A percentile compares a stretch with the other conserved stretches of the same genome.
Evolutionary conservation across 2,888 invertebrate species (phyloP).

Genomic region (Fragum sueziense): DNA sequence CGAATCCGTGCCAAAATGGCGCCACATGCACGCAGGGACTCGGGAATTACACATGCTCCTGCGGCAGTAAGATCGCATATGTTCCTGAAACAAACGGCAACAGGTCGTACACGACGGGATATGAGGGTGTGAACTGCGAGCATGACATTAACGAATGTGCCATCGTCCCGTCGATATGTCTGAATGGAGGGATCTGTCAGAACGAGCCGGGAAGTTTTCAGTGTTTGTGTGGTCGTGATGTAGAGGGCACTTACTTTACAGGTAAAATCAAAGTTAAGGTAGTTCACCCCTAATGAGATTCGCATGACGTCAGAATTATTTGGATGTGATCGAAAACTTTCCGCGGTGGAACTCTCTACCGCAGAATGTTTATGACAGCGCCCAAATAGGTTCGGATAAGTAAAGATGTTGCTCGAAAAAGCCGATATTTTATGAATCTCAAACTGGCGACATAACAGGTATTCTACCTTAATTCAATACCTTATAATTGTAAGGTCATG

Average conservation of each 20-base stretch:
- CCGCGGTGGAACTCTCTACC: too few species aligned
- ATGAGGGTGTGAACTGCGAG: constrained; percentile 74
- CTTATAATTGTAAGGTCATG: too few species aligned
- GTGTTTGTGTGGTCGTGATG: constrained; percentile 65
- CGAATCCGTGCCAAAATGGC: constrained; percentile 76
- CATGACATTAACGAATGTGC: constrained; percentile 68
- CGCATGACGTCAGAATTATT: too few species aligned
- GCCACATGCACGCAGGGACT: constrained; percentile 56
- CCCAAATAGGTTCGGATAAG: too few species aligned
- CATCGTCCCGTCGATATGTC: constrained; percentile 63
- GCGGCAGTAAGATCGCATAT: constrained; percentile 34
- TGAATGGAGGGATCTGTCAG: constrained; percentile 66
- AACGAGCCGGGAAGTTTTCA: constrained; percentile 58
- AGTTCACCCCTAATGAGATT: too few species aligned
- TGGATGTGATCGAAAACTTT: too few species aligned
- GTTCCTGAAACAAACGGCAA: constrained; percentile 43
- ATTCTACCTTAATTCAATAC: too few species aligned
- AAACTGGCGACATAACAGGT: too few species aligned
- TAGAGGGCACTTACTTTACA: constrained; percentile 58
- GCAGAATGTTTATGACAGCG: too few species aligned
- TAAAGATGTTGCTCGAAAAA: too few species aligned
- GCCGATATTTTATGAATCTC: too few species aligned
- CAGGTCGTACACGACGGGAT: constrained; percentile 68
- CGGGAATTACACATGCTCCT: constrained; percentile 57
- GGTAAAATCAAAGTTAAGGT: constrained; percentile 54